Evolutionary conservation across 1,140 invertebrate genomes (phyloP).

Genomic region (Paramacrobiotus metropolitanus): DNA sequence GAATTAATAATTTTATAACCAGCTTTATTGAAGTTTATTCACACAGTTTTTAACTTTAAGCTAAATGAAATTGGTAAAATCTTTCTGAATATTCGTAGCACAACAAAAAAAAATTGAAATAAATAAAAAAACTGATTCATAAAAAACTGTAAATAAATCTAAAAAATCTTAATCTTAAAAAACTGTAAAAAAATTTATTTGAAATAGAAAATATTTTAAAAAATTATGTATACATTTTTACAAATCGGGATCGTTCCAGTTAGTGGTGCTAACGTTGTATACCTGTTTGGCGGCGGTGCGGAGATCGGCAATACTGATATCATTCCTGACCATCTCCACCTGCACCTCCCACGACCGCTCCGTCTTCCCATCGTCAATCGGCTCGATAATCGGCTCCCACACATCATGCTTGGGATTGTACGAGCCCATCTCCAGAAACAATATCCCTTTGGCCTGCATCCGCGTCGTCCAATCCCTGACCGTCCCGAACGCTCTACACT

Average conservation of each 20-base stretch:
- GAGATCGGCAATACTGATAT: neutral
- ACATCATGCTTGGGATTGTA: neutral
- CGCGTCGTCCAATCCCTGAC: neutral
- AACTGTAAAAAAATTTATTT: too few species aligned
- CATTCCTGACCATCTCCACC: neutral
- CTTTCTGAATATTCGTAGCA: too few species aligned
- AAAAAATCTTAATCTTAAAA: neutral
- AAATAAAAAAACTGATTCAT: neutral
- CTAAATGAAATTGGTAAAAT: too few species aligned
- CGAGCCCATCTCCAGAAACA: neutral
- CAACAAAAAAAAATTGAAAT: neutral
- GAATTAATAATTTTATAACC: too few species aligned
- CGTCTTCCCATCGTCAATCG: neutral
- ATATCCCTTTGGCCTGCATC: neutral
- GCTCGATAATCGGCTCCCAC: neutral
- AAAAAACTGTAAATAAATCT: neutral
- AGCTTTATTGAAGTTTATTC: too few species aligned
- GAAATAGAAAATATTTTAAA: too few species aligned
- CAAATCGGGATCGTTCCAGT: too few species aligned
- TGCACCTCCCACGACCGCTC: neutral
- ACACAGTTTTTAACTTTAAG: too few species aligned
- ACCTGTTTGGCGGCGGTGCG: neutral
- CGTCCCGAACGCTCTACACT: neutral
- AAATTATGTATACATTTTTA: too few species aligned
- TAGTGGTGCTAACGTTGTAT: too few species aligned